phyloP scores from a whole-genome alignment of 2,888 invertebrate genomes.

The Hyposoter didymator region DNA sequence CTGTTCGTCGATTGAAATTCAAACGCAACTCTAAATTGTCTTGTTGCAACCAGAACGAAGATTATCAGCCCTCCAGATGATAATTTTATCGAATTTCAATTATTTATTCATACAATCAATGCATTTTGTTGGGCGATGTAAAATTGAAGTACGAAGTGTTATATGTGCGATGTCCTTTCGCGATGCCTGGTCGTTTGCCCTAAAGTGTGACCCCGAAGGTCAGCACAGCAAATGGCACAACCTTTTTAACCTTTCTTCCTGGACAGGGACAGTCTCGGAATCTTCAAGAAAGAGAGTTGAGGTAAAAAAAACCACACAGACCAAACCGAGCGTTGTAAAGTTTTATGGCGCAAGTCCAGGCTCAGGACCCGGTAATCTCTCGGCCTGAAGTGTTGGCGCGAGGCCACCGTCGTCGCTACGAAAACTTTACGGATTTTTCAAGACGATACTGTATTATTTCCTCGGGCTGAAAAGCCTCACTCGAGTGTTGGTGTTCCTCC shows the following conservation, averaged over 20 bases:
- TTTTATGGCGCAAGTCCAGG: conserved; percentile 73
- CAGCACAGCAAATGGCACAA: conserved; percentile 33
- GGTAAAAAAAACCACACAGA: conserved; percentile 75
- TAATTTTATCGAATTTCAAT: background rate
- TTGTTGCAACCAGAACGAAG: background rate
- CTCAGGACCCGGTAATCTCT: conserved; percentile 69
- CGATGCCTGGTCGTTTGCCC: conserved; percentile 9
- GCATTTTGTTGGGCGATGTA: background rate
- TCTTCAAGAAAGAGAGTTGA: conserved; percentile 39
- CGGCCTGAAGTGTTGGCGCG: conserved; percentile 39
- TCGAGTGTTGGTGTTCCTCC: conserved; percentile 31
- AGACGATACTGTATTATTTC: conserved; percentile 61
- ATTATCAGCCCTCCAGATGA: background rate
- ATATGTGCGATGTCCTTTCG: conserved; percentile 22
- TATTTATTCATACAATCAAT: background rate
- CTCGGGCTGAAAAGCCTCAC: conserved; percentile 26
- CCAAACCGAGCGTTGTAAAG: conserved; percentile 75
- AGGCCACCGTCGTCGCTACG: conserved; percentile 52
- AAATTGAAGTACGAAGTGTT: background rate
- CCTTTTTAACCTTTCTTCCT: conserved; percentile 66
- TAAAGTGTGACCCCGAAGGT: conserved; percentile 22
- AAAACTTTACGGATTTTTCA: conserved; percentile 71
- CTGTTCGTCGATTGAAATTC: background rate
- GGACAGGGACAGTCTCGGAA: conserved; percentile 31
- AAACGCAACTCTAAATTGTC: background rate